Percentiles rank a stretch among this genome's conserved stretches.
phyloP scores from a whole-genome alignment of 2,888 invertebrate species.

The Watsonalla binaria region DNA sequence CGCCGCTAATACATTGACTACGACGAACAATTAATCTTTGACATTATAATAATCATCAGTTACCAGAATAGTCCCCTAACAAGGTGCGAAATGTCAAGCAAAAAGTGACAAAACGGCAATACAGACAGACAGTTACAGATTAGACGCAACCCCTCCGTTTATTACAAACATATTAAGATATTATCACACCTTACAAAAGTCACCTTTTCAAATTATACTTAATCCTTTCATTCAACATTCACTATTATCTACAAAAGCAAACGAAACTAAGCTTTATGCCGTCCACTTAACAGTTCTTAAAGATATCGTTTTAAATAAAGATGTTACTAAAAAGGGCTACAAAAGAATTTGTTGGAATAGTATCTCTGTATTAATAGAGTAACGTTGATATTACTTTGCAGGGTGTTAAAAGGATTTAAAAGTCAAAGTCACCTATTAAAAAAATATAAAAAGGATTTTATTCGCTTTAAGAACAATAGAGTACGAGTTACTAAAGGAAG shows the following conservation, averaged over 20 bases:
- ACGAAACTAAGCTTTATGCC: slow-evolving; percentile 26
- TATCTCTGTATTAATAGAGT: background rate
- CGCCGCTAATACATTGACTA: too few species aligned
- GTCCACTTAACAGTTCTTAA: background rate
- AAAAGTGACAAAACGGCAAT: slow-evolving; percentile 43
- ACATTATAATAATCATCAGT: slow-evolving; percentile 1
- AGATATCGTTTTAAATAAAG: slow-evolving; percentile 18
- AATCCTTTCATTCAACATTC: slow-evolving; percentile 56
- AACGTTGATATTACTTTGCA: slow-evolving; percentile 3
- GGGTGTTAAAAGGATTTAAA: slow-evolving; percentile 35
- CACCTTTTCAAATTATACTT: slow-evolving; percentile 55
- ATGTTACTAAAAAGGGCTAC: slow-evolving; percentile 23
- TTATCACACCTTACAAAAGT: slow-evolving; percentile 59
- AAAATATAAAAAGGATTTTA: slow-evolving; percentile 52
- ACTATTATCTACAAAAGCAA: slow-evolving; percentile 19
- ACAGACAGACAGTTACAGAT: slow-evolving; percentile 73
- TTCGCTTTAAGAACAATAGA: slow-evolving; percentile 61
- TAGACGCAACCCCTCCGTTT: slow-evolving; percentile 60
- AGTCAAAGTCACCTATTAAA: slow-evolving; percentile 48
- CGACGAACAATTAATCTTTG: too few species aligned
- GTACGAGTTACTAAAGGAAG: slow-evolving; percentile 51
- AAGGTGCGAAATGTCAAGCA: slow-evolving; percentile 63
- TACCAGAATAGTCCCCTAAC: slow-evolving; percentile 42
- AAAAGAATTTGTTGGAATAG: background rate
- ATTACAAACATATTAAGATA: slow-evolving; percentile 75